Conservation (phyloP, 1,140 invertebrate genomes). For the Arctopsyche grandis region DNA sequence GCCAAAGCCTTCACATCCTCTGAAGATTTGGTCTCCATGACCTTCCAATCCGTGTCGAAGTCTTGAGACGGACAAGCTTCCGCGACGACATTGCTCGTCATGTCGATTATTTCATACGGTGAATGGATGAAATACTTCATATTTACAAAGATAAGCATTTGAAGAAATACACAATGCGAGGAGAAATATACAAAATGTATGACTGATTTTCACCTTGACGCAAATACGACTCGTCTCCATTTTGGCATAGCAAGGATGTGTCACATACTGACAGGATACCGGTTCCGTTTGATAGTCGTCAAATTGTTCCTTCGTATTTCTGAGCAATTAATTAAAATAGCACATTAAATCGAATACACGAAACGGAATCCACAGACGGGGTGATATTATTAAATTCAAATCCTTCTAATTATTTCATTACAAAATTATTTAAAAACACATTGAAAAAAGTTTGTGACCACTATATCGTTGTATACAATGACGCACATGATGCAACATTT, state of each 20-base stretch:
- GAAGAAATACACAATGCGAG: too few relatives aligned
- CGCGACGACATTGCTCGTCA: slow-evolving; percentile 54
- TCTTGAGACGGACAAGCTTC: slow-evolving; percentile 59
- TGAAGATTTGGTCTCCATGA: slow-evolving; percentile 65
- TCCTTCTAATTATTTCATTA: too few relatives aligned
- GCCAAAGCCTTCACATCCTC: slow-evolving; percentile 59
- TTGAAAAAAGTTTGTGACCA: too few relatives aligned
- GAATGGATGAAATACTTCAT: slow-evolving; percentile 72
- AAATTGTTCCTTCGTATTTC: background rate
- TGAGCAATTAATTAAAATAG: too few relatives aligned
- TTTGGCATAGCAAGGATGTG: slow-evolving; percentile 49
- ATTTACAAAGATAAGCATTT: too few relatives aligned
- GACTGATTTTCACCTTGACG: slow-evolving; percentile 36
- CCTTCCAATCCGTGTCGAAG: slow-evolving; percentile 63
- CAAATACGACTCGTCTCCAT: slow-evolving; percentile 34
- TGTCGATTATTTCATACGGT: slow-evolving; percentile 66
- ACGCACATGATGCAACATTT: too few relatives aligned
- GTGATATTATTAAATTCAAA: too few relatives aligned
- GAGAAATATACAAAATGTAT: too few relatives aligned
- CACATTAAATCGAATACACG: too few relatives aligned
- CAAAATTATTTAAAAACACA: too few relatives aligned
- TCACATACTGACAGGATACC: slow-evolving; percentile 43
- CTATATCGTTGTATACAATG: too few relatives aligned
- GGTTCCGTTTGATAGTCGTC: background rate
- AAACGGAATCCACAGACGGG: too few relatives aligned